These are phyloP conservation scores for Motacilla alba DNA, from an alignment of 2,113 vertebrate genomes.

Conservation along the genomic window DNA sequence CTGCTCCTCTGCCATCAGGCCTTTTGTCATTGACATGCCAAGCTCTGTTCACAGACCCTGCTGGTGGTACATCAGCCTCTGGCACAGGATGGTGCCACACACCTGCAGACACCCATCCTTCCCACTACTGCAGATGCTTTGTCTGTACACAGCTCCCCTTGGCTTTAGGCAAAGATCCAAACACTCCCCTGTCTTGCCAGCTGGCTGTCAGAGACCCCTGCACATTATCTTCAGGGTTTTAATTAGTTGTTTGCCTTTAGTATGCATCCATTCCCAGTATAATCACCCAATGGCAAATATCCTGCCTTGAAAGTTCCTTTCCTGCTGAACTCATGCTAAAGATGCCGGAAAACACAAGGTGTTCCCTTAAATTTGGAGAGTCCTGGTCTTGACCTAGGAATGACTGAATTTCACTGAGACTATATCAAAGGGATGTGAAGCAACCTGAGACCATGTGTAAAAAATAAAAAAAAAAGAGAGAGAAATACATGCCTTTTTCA, in stretches of 20 bases:
- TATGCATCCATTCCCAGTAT: background rate
- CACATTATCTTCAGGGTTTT: background rate
- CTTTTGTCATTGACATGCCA: background rate
- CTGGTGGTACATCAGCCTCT: background rate
- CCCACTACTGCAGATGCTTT: background rate
- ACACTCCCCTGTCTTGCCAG: background rate
- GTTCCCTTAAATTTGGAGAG: background rate
- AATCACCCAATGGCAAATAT: background rate
- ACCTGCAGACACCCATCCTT: background rate
- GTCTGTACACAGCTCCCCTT: background rate
- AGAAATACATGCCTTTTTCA: background rate
- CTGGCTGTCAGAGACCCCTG: background rate
- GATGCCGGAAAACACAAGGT: background rate
- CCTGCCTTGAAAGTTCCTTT: background rate
- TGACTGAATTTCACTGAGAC: background rate
- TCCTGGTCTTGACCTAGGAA: background rate
- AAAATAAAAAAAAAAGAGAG: background rate
- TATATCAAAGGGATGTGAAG: background rate
- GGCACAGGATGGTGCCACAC: background rate
- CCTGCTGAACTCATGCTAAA: background rate
- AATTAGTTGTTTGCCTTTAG: background rate
- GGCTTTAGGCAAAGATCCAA: background rate
- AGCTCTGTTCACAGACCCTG: background rate
- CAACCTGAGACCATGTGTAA: accelerated
- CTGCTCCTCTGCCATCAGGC: background rate